phyloP scores from a whole-genome alignment of 2,888 invertebrate genomes.

The Mimumesa dahlbomi region DNA sequence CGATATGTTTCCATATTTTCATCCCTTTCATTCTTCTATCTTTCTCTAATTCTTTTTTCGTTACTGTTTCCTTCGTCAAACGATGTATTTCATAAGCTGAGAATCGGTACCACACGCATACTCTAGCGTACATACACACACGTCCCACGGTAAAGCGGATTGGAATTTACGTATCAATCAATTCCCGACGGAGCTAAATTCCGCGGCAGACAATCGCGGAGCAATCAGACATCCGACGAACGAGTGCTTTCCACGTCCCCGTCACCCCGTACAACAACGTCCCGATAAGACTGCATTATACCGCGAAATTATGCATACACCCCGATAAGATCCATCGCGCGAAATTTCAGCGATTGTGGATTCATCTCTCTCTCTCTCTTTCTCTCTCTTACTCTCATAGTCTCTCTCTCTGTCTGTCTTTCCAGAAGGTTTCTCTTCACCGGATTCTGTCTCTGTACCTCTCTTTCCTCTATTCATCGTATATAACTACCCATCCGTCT shows the following conservation, averaged over 20 bases:
- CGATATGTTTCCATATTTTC: too few species aligned
- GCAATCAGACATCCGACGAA: slow-evolving; percentile 26
- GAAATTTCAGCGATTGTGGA: slow-evolving; percentile 61
- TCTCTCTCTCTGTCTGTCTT: background rate
- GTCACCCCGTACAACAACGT: slow-evolving; percentile 6
- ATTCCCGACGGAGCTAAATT: slow-evolving; percentile 35
- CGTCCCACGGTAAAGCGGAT: too few species aligned
- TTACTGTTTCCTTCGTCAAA: background rate
- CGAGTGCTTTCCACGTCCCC: slow-evolving; percentile 28
- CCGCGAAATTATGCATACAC: slow-evolving; percentile 68
- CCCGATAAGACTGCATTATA: slow-evolving; percentile 47
- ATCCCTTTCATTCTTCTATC: background rate
- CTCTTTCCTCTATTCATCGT: slow-evolving; percentile 25
- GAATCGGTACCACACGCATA: background rate
- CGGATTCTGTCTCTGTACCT: background rate
- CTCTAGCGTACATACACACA: too few species aligned
- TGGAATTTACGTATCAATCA: slow-evolving; percentile 47
- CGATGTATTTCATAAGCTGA: slow-evolving; percentile 31
- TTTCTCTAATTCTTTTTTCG: background rate
- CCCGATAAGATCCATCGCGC: slow-evolving; percentile 68
- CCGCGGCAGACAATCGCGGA: slow-evolving; percentile 20
- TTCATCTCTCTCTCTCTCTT: slow-evolving; percentile 2
- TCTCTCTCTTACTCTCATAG: background rate
- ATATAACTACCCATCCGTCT: slow-evolving; percentile 31
- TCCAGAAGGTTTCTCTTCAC: too few species aligned